Conservation (phyloP, 2,888 invertebrate genomes). For the Eremobia ochroleuca region DNA sequence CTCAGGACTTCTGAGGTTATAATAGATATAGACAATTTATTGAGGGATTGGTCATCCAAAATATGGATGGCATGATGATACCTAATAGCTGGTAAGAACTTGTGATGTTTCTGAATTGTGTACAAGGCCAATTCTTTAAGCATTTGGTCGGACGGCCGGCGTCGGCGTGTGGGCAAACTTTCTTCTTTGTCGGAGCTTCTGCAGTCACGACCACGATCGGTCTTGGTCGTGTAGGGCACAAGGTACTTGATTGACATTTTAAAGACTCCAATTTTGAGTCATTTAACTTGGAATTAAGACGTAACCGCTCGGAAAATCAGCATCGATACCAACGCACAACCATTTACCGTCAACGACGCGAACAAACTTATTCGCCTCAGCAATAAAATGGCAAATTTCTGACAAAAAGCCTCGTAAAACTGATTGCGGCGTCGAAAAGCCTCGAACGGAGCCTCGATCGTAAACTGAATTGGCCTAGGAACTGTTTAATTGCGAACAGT, state of each 20-base stretch:
- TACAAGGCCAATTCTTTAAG: background rate
- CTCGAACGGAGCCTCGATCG: constrained; percentile 79
- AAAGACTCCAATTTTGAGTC: background rate
- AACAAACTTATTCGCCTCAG: constrained; percentile 68
- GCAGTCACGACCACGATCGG: background rate
- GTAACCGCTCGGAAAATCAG: constrained; percentile 32
- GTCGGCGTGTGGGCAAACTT: background rate
- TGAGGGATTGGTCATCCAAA: background rate
- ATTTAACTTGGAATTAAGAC: constrained; percentile 4
- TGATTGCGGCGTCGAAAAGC: constrained; percentile 84
- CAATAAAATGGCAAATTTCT: constrained; percentile 81
- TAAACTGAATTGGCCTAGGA: constrained; percentile 86
- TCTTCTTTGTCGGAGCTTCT: background rate
- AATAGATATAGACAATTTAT: background rate
- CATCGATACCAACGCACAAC: constrained; percentile 43
- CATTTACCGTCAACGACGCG: constrained; percentile 51
- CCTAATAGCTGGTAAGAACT: background rate
- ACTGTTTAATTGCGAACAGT: constrained; percentile 84
- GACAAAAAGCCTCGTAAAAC: constrained; percentile 84
- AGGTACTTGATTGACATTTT: background rate
- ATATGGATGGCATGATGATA: background rate
- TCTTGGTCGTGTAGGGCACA: background rate
- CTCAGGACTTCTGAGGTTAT: background rate
- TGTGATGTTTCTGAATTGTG: background rate
- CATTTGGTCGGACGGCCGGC: background rate